These are phyloP conservation scores for Trachops cirrhosus DNA, from an alignment of 2,797 vertebrate genomes.

Conservation along the genomic window DNA sequence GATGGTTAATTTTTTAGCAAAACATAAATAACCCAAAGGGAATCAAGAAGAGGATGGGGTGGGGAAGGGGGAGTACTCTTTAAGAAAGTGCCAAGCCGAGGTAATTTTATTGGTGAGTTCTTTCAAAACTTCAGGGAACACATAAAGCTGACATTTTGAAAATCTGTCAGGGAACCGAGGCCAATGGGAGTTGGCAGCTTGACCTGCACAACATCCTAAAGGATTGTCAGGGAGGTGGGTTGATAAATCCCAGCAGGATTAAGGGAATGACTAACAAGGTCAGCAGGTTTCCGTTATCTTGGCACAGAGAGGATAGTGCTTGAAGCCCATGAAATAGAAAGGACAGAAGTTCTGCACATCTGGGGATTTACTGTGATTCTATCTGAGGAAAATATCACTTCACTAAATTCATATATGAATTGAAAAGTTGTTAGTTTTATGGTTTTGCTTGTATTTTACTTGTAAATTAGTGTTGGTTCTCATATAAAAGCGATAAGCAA, in stretches of 20 bases:
- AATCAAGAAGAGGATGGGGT: background rate
- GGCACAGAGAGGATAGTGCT: background rate
- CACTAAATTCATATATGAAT: background rate
- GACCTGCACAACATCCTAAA: background rate
- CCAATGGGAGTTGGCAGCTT: background rate
- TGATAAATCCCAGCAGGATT: constrained; percentile 11
- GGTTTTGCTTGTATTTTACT: background rate
- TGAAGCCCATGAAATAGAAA: background rate
- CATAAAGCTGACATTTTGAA: background rate
- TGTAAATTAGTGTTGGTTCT: constrained; percentile 26
- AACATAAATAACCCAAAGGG: constrained; percentile 2
- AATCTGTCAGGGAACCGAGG: background rate
- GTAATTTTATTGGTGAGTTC: background rate
- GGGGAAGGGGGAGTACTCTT: background rate
- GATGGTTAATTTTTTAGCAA: background rate
- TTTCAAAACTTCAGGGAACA: constrained; percentile 21
- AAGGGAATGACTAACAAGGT: background rate
- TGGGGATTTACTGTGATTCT: background rate
- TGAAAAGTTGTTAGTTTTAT: background rate
- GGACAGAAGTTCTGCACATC: background rate
- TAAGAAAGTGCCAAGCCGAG: background rate
- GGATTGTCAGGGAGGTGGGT: background rate
- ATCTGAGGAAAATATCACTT: background rate
- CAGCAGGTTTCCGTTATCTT: background rate
- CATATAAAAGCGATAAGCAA: background rate